phyloP scores from a whole-genome alignment of 1,140 invertebrate species.

The Trypoxylus dichotomus region DNA sequence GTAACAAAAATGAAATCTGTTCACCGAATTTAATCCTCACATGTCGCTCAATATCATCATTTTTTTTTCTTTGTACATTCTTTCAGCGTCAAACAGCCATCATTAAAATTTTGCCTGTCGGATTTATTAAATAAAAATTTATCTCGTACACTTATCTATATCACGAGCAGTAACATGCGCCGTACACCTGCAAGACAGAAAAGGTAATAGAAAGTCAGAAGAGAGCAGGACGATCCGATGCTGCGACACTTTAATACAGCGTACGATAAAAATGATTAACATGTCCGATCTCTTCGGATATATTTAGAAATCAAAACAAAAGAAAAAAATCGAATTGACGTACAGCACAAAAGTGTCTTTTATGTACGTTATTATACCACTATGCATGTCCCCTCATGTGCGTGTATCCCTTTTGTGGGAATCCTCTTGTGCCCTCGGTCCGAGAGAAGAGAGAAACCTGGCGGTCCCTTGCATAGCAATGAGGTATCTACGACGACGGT shows the following conservation, averaged over 20 bases:
- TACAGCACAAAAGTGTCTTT: slow-evolving; percentile 33
- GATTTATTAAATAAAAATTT: slow-evolving; percentile 27
- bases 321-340: slow-evolving; percentile 30
- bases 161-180: background rate
- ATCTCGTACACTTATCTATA: slow-evolving; percentile 17
- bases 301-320: background rate
- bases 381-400: slow-evolving; percentile 1
- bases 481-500: slow-evolving; percentile 33
- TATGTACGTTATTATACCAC: slow-evolving; percentile 37
- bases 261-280: slow-evolving; percentile 20
- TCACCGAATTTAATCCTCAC: slow-evolving; percentile 1
- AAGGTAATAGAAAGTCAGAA: slow-evolving; percentile 1
- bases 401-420: slow-evolving; percentile 36
- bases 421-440: slow-evolving; percentile 36
- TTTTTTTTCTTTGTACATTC: background rate
- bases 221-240: background rate
- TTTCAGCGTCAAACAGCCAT: background rate
- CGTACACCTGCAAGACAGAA: background rate
- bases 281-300: slow-evolving; percentile 22
- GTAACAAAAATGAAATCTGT: background rate
- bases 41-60: background rate
- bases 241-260: slow-evolving; percentile 19
- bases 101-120: slow-evolving; percentile 26
- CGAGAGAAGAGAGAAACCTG: slow-evolving; percentile 31
- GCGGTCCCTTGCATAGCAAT: slow-evolving; percentile 40